Conservation (phyloP, 2,113 vertebrate genomes). For the Hyla sarda region DNA sequence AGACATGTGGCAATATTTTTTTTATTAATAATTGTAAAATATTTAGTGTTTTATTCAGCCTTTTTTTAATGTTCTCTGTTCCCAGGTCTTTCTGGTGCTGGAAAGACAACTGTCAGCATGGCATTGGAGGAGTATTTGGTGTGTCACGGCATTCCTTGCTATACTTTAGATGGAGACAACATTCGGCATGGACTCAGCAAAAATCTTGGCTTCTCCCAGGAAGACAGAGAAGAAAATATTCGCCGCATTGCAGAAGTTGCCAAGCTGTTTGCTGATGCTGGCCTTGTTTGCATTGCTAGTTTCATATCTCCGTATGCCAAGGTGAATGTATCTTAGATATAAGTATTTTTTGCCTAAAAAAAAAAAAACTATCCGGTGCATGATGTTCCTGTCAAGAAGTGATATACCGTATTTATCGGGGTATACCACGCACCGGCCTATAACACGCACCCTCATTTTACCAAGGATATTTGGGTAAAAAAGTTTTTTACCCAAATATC, state of each 20-base stretch:
- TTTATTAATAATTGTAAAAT: no score
- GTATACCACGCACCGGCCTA: no score
- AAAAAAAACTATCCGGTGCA: background rate
- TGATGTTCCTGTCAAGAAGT: background rate
- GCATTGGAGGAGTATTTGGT: conserved; percentile 96
- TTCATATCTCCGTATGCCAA: conserved; percentile 95
- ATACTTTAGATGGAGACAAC: conserved; percentile 96
- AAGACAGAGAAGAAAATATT: conserved; percentile 96
- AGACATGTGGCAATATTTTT: no score
- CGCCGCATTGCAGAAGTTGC: conserved; percentile 96
- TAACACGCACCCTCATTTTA: no score
- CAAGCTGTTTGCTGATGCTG: conserved; percentile 95
- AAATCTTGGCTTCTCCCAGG: conserved; percentile 94
- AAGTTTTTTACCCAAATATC: no score
- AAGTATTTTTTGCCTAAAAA: no score
- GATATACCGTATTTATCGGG: no score
- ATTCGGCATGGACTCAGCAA: conserved; percentile 97
- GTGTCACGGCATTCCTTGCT: conserved; percentile 96
- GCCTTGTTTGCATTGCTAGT: conserved; percentile 94
- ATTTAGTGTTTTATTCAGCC: background rate
- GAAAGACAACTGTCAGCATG: conserved; percentile 98
- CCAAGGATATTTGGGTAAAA: no score
- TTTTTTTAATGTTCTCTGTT: background rate
- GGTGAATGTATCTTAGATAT: conserved; percentile 70
- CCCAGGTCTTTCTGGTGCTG: conserved; percentile 91